Base-by-base conservation (phyloP, 2,113 vertebrate genomes). In the Nothocercus nigrocapillus region DNA sequence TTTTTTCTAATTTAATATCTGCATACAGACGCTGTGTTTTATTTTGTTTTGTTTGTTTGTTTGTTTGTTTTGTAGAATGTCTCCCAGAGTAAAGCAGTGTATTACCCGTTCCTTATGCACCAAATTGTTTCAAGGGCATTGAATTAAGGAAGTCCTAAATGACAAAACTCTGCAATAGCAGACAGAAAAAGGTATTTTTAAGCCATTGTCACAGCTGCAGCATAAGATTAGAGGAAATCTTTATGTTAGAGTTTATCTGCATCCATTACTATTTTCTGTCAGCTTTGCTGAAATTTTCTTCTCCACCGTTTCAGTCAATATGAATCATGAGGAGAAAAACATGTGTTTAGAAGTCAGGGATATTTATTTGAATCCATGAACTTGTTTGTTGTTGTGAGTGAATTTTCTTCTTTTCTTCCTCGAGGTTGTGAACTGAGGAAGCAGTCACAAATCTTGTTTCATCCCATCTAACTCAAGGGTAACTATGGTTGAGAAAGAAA, bases 181-280 rank as follows among this genome's bases (percentile, higher is more conserved):
- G 34, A 16, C 6, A 2, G 72, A 70, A 89, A 80, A 47, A 9
- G 2, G 6, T 45, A 36, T 72, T 93, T 93, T 78, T 54, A 68
- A n/a, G 25, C 81, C 90, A 79, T 87, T 93, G 25, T 84, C 62
- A 69, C 25, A 64, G 13, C 13, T 69, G 47, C 21, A 13, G 6
- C 25, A 53, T 79, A 66, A 79, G 34, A 82, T 27, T 58, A 81
- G 42, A 90, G 80, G 64, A 92, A 95, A 93, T 81, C 42, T 94
- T 94, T 93, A 72, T 76, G 42, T 30, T 68, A 18, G 53, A 49
- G 5, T 82, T 95, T 94, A 68, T 94, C 58, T 92, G 53, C 53
- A 86, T 76, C 20, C 42, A 84, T 93, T 92, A 53, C 58, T 78
- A 14, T 82, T 87, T 94, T 84, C 58, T 1, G 0, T 14, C 66